Conservation (phyloP, 2,888 invertebrate species). For the Anthophora plumipes region DNA sequence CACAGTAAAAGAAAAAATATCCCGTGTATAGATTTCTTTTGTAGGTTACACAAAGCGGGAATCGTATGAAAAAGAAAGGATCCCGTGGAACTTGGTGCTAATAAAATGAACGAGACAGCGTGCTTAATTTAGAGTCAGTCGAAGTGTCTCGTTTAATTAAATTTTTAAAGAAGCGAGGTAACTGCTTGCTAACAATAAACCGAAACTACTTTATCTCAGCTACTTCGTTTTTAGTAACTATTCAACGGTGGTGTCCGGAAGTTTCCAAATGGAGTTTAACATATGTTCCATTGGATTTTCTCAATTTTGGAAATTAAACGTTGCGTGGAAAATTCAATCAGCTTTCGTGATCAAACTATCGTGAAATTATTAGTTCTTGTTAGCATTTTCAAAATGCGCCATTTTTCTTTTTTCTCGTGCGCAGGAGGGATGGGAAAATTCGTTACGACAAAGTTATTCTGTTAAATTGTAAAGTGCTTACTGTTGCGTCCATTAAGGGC, state of each 20-base stretch:
- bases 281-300: neutral
- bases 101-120: neutral
- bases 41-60: neutral
- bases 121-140: constrained; percentile 30
- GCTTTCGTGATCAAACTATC: neutral
- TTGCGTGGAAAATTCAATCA: neutral
- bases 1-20: neutral
- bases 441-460: neutral
- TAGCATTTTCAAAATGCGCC: constrained; percentile 3
- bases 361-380: neutral
- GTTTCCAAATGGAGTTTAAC: neutral
- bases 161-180: constrained; percentile 30
- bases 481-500: constrained; percentile 3
- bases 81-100: neutral
- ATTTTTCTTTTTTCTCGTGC: neutral
- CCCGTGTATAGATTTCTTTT: neutral
- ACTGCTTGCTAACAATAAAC: constrained; percentile 14
- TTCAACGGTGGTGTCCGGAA: neutral
- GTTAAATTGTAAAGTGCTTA: constrained; percentile 33
- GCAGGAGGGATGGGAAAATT: neutral
- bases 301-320: neutral
- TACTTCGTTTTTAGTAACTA: neutral
- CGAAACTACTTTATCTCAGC: neutral
- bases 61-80: neutral
- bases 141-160: constrained; percentile 43